Conservation (phyloP, 2,113 vertebrate species). For the Chiloscyllium plagiosum region DNA sequence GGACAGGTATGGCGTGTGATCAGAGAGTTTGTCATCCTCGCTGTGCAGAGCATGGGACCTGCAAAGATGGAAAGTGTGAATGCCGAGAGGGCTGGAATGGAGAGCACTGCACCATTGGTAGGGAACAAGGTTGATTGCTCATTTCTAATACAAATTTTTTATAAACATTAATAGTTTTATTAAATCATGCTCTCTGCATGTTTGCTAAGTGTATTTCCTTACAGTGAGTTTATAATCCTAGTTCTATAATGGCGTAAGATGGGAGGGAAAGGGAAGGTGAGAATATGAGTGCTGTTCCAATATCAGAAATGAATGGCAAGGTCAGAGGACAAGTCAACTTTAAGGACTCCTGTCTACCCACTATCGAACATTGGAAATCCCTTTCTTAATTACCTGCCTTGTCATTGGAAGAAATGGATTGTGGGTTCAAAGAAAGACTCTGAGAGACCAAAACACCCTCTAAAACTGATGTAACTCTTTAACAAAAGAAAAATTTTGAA, state of each 20-base stretch:
- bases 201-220: not conserved
- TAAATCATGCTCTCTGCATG: not conserved
- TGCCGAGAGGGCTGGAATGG: constrained; percentile 99
- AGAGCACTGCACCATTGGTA: constrained; percentile 99
- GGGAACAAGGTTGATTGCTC: constrained; percentile 52
- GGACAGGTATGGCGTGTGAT: constrained; percentile 90
- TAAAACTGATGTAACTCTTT: not conserved
- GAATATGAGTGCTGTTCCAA: not conserved
- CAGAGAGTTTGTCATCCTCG: constrained; percentile 96
- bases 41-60: constrained; percentile 95
- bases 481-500: not conserved
- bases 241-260: not conserved
- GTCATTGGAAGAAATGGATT: not conserved
- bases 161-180: not conserved
- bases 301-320: not conserved
- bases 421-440: not conserved
- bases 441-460: not conserved
- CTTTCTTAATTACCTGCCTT: not conserved
- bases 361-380: not conserved
- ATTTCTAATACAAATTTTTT: not conserved
- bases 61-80: constrained; percentile 99
- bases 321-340: not conserved
- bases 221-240: not conserved
- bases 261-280: not conserved
- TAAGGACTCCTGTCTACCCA: not conserved